Conservation (phyloP, 2,888 invertebrate species). For the Danaus chrysippus region DNA sequence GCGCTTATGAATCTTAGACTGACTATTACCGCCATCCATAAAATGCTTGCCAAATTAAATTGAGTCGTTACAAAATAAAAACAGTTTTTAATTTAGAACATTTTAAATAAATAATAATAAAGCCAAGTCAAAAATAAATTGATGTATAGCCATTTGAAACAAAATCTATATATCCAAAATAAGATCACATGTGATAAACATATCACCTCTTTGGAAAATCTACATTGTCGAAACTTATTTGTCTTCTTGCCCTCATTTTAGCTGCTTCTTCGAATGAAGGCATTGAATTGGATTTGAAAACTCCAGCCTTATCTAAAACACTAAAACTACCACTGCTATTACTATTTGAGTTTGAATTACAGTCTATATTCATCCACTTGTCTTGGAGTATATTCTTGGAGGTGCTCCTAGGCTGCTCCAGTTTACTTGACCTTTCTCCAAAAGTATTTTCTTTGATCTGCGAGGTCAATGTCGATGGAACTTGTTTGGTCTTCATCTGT, state of each 20-base stretch:
- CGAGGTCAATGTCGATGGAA: slow-evolving; percentile 42
- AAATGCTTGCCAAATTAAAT: no score
- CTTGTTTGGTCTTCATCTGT: slow-evolving; percentile 49
- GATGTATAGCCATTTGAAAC: slow-evolving; percentile 3
- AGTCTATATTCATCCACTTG: slow-evolving; percentile 66
- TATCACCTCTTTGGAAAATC: slow-evolving; percentile 71
- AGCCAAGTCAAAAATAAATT: slow-evolving; percentile 13
- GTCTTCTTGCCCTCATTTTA: slow-evolving; percentile 77
- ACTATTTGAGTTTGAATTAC: slow-evolving; percentile 44
- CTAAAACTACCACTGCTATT: slow-evolving; percentile 59
- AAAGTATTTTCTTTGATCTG: slow-evolving; percentile 70
- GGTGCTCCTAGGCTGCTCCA: slow-evolving; percentile 53
- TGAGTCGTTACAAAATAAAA: slow-evolving; percentile 10
- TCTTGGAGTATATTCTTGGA: slow-evolving; percentile 72
- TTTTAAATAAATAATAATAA: slow-evolving; percentile 28
- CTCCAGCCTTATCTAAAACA: slow-evolving; percentile 52
- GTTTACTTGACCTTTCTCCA: slow-evolving; percentile 43
- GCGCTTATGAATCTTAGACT: no score
- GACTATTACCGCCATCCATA: no score
- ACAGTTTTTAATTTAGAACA: slow-evolving; percentile 12
- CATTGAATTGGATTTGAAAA: slow-evolving; percentile 69
- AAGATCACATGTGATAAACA: slow-evolving; percentile 21
- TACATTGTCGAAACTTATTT: slow-evolving; percentile 80
- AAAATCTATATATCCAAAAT: slow-evolving; percentile 4
- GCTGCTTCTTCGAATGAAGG: slow-evolving; percentile 68